Evolutionary conservation across 1,140 invertebrate genomes (phyloP), one percentile per base, ranked within the genome.

Genomic region (Sinella curviseta): DNA sequence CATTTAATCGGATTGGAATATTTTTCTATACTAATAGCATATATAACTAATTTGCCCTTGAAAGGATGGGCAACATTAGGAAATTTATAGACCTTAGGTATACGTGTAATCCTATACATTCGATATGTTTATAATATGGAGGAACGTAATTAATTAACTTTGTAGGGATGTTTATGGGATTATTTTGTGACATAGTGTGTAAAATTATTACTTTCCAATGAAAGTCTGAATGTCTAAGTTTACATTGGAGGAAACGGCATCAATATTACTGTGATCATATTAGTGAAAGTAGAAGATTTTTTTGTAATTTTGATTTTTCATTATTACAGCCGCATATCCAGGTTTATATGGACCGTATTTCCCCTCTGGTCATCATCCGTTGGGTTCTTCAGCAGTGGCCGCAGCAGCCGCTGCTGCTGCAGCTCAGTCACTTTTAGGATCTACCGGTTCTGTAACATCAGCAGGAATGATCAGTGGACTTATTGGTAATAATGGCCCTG

Each of bases 281-380:
- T n/a, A n/a, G n/a, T n/a, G n/a, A n/a, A n/a, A n/a, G n/a, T n/a
- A n/a, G n/a, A n/a, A n/a, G n/a, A n/a, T n/a, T n/a, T n/a, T n/a
- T n/a, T n/a, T n/a, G n/a, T n/a, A n/a, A n/a, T n/a, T 48, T 12
- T 48, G 8, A 48, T 48, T 48, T 12, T 48, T 48, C 20, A 48
- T 48, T 48, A 12, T 76, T 77, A 20, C 76, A 83, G 83, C 83
- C 3, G 35, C 83, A 0, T 84, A 84, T 55, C 81, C 81, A 8
- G 80, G 81, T 12, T 60, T 84, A 16, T 84, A 84, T 33, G 80
- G 83, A 24, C 81, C 81, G 39, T 84, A 83, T 36, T 84, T 83
- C 35, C 78, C 81, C 33, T 75, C 74, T 54, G 35, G 24, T 75
- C 80, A 81, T 77, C 77, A 77, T 33, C 60, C 79, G 26, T 76